Conservation (phyloP, 2,888 invertebrate genomes). For the Sinohyriopsis cumingii region DNA sequence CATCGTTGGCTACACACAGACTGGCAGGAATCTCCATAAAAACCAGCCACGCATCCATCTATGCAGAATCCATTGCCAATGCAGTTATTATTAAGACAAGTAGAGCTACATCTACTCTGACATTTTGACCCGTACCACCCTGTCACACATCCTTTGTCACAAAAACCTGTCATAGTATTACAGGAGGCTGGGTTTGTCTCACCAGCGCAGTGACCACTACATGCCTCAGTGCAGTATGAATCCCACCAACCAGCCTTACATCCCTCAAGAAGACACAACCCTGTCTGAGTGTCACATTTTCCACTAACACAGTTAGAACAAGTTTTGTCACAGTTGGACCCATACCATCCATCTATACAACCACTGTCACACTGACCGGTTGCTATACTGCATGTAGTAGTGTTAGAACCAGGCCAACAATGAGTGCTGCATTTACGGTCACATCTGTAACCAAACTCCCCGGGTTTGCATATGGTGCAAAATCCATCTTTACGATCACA, state of each 20-base stretch:
- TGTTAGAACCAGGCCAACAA: conserved; percentile 3
- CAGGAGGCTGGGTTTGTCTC: too few relatives aligned
- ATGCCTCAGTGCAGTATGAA: too few relatives aligned
- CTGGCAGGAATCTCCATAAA: conserved; percentile 16
- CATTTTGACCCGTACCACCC: conserved; percentile 27
- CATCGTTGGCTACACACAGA: conserved; percentile 20
- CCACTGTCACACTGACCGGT: too few relatives aligned
- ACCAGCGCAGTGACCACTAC: too few relatives aligned
- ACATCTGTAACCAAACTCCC: conserved; percentile 15
- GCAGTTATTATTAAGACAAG: conserved; percentile 22
- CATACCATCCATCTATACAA: too few relatives aligned
- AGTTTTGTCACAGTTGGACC: too few relatives aligned
- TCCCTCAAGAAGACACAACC: too few relatives aligned
- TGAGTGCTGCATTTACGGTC: conserved; percentile 13
- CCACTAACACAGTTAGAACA: too few relatives aligned
- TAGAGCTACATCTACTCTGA: conserved; percentile 12
- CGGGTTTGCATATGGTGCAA: conserved; percentile 14
- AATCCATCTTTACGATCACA: conserved; percentile 12
- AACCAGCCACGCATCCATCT: conserved; percentile 12
- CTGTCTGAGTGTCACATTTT: too few relatives aligned
- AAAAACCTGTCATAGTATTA: conserved; percentile 7
- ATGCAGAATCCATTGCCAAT: conserved; percentile 19
- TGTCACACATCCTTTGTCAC: conserved; percentile 25
- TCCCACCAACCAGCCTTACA: too few relatives aligned
- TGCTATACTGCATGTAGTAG: too few relatives aligned